These are phyloP conservation scores for Diploscapter pachys DNA, from an alignment of 1,140 invertebrate genomes.

Conservation along the genomic window DNA sequence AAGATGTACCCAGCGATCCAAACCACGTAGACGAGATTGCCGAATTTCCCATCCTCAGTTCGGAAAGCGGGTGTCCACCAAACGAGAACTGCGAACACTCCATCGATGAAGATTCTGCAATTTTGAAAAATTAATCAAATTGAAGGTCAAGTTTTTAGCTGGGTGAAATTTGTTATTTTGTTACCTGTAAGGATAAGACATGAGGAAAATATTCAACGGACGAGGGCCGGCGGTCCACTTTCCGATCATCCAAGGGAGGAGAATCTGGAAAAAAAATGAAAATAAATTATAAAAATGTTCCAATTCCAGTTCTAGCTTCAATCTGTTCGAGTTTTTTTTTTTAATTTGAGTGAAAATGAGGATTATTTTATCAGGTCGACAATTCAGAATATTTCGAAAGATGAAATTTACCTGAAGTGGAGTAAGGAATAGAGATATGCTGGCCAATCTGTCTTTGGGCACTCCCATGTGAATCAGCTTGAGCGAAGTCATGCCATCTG, in stretches of 20 bases:
- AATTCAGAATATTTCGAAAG: neutral
- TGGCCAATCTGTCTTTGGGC: slow-evolving; percentile 86
- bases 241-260: slow-evolving; percentile 81
- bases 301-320: too few relatives aligned
- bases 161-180: too few relatives aligned
- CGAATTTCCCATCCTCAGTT: slow-evolving; percentile 70
- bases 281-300: slow-evolving; percentile 66
- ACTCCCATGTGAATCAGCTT: slow-evolving; percentile 92
- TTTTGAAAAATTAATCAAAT: neutral
- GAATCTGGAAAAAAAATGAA: slow-evolving; percentile 81
- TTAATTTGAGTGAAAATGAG: too few relatives aligned
- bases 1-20: slow-evolving; percentile 76
- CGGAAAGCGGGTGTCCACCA: slow-evolving; percentile 76
- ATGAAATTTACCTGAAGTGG: slow-evolving; percentile 54
- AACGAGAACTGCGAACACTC: slow-evolving; percentile 77
- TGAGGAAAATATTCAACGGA: slow-evolving; percentile 82
- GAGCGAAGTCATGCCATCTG: slow-evolving; percentile 86
- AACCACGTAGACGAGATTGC: slow-evolving; percentile 73
- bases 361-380: neutral
- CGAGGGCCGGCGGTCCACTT: slow-evolving; percentile 81
- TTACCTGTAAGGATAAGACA: slow-evolving; percentile 76
- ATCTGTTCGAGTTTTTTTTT: too few relatives aligned
- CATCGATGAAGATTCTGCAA: slow-evolving; percentile 74
- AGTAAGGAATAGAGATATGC: slow-evolving; percentile 66
- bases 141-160: neutral